Base-by-base conservation (phyloP, 2,797 vertebrate species). In the Semaprochilodus insignis region DNA sequence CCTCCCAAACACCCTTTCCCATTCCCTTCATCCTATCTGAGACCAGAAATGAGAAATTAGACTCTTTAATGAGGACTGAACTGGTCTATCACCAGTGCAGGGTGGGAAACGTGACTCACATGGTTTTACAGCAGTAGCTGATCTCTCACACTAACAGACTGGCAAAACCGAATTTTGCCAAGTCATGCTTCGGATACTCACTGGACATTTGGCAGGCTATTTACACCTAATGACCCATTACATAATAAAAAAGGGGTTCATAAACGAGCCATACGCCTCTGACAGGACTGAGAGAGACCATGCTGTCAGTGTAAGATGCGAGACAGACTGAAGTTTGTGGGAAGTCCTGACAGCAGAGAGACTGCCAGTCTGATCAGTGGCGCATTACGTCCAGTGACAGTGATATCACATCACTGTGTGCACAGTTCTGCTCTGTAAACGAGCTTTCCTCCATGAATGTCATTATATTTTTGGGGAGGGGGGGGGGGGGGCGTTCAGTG, bases 141-240 rank as follows among this genome's bases (percentile, higher is more conserved):
- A 73, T 54, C 27, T 59, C 7, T 57, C 60, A 60, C 6, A 6
- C 0, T 63, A 10, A 31, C 52, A 81, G 17, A 67, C 17, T 36
- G 14, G 11, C 10, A 55, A 54, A 44, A 1, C 1, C n/a, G 2
- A 15, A 0, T 71, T 60, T 21, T 74, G 54, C 40, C 52, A 48
- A 27, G 19, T 69, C 65, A 77, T 76, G 40, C 17, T 70, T 60
- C 52, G 66, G 36, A 51, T 21, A 31, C 36, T 81, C 27, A 44
- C n/a, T 55, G 70, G 40, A 19, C 54, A 76, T 70, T 62, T 17
- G 11, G 15, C 48, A 52, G 25, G 1, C 48, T 52, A 31, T 72
- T 72, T 44, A 70, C 40, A 21, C 11, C 19, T 14, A 23, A 60
- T 25, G n/a, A 19, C 4, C 40, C 1, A 44, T 48, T 2, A 70